These are phyloP conservation scores for Corythornis leucogaster DNA, from an alignment of 2,797 vertebrate genomes.

Conservation along the genomic window DNA sequence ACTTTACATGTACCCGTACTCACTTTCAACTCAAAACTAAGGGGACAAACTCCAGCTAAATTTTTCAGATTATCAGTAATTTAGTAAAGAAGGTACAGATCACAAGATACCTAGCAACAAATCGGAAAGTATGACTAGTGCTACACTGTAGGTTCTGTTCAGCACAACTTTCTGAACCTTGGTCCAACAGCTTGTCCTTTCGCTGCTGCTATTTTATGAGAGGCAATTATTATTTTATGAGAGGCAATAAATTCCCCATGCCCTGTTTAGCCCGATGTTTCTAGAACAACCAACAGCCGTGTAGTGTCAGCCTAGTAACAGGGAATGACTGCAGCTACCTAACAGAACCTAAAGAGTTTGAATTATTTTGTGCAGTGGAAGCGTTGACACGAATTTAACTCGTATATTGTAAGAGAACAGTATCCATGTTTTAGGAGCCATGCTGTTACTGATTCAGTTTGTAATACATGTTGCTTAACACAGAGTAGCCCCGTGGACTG, in stretches of 20 bases:
- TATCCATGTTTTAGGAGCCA: neutral
- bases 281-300: neutral
- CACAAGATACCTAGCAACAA: neutral
- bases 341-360: rapidly evolving
- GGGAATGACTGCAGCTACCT: neutral
- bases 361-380: neutral
- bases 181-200: neutral
- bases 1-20: neutral
- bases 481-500: rapidly evolving
- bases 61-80: neutral
- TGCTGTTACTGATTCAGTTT: neutral
- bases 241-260: neutral
- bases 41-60: neutral
- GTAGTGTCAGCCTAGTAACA: rapidly evolving
- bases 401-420: rapidly evolving
- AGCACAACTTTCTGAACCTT: neutral
- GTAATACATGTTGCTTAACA: rapidly evolving
- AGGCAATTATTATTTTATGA: neutral
- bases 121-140: neutral
- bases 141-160: neutral
- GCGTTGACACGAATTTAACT: neutral
- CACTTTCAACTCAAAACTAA: neutral
- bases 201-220: neutral
- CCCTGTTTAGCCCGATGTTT: neutral
- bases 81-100: neutral